Percentiles rank a stretch among this genome's conserved stretches.
Evolutionary conservation across 2,113 vertebrate genomes (phyloP).

Genomic region (Tympanuchus pallidicinctus): DNA sequence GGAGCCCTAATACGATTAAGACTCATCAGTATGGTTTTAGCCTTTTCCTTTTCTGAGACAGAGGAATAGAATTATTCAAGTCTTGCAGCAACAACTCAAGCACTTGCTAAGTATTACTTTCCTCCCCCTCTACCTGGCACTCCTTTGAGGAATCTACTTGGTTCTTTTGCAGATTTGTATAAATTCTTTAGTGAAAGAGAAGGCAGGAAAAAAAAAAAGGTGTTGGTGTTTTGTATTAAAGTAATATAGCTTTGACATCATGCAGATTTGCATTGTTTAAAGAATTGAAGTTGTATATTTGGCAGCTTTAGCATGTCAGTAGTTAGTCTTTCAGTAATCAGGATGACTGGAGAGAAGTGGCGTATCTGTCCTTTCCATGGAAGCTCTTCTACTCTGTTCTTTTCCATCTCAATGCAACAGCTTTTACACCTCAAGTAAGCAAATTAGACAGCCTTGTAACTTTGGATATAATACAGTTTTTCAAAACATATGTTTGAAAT

Average conservation of each 20-base stretch:
- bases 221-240: background rate
- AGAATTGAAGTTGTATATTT: background rate
- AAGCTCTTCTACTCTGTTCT: background rate
- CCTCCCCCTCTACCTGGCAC: accelerated
- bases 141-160: background rate
- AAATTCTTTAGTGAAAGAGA: background rate
- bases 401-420: background rate
- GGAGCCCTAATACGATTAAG: conserved; percentile 85
- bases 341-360: background rate
- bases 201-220: background rate
- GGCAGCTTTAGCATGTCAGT: background rate
- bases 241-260: background rate
- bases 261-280: background rate
- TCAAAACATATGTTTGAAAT: background rate
- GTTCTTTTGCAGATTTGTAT: background rate
- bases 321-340: background rate
- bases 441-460: background rate
- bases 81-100: background rate
- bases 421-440: background rate
- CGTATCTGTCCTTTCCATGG: background rate
- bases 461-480: background rate
- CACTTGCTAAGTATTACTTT: background rate
- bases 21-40: conserved; percentile 76
- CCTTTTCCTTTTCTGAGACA: conserved; percentile 78
- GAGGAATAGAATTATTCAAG: conserved; percentile 64